A percentile compares a stretch with the other conserved stretches of the same genome.
phyloP scores from a whole-genome alignment of 64 coral and sea anemone genomes.

The Catalaphyllia jardinei region DNA sequence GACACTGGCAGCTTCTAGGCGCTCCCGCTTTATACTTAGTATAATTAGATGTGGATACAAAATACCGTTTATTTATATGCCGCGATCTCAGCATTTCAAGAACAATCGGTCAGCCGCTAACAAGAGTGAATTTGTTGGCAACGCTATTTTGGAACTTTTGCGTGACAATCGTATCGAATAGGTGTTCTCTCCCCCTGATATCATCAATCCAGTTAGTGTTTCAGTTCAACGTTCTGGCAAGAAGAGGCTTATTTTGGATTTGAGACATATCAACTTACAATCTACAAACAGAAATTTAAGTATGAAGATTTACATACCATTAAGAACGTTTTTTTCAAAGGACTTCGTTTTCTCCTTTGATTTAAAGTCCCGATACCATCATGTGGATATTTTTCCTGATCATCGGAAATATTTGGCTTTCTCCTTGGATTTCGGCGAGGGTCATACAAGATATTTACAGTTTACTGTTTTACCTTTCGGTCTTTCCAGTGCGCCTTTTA shows the following conservation, averaged over 20 bases:
- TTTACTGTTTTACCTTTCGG: constrained; percentile 57
- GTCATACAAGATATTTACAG: constrained; percentile 28
- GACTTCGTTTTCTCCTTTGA: constrained; percentile 36
- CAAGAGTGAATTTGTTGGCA: neutral
- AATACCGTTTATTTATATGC: neutral
- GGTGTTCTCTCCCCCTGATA: neutral
- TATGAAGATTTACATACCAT: constrained; percentile 36
- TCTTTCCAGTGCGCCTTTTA: constrained; percentile 32
- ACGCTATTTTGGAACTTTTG: constrained; percentile 31
- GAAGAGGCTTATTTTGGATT: constrained; percentile 56
- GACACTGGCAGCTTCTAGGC: neutral
- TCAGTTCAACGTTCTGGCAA: constrained; percentile 30
- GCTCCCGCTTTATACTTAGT: neutral
- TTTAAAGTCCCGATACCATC: constrained; percentile 46
- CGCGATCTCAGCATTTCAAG: neutral
- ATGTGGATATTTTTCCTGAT: constrained; percentile 42
- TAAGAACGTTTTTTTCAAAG: constrained; percentile 2
- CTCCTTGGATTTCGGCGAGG: neutral
- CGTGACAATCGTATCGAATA: neutral
- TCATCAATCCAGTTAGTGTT: constrained; percentile 35
- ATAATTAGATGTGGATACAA: neutral
- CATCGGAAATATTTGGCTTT: constrained; percentile 32
- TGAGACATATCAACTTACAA: constrained; percentile 17
- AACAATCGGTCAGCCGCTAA: neutral
- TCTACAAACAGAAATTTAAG: constrained; percentile 43